phyloP scores from a whole-genome alignment of 2,888 invertebrate genomes.

The Dryobotodes eremita region DNA sequence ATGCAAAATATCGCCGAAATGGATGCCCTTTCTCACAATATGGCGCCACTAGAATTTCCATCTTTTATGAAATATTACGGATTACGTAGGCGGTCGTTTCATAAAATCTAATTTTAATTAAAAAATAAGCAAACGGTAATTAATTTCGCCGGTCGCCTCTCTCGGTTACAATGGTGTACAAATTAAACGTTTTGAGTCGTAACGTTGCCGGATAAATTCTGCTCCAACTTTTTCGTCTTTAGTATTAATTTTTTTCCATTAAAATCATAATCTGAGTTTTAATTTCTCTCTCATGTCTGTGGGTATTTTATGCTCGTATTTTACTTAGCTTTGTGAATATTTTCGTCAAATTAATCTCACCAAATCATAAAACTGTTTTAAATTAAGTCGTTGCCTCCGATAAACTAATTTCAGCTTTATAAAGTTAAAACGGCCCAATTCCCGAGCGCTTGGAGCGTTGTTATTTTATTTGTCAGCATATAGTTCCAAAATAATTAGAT shows the following conservation, averaged over 20 bases:
- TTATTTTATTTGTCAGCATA: constrained; percentile 87
- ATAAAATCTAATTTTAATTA: constrained; percentile 89
- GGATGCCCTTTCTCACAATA: constrained; percentile 88
- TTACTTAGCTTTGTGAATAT: constrained; percentile 46
- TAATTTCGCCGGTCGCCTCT: constrained; percentile 82
- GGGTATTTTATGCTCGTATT: constrained; percentile 55
- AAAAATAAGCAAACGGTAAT: constrained; percentile 88
- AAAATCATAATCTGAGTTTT: constrained; percentile 72
- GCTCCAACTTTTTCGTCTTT: constrained; percentile 72
- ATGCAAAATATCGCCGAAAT: constrained; percentile 87
- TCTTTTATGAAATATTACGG: constrained; percentile 89
- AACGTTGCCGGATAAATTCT: constrained; percentile 75
- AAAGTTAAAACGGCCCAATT: constrained; percentile 83
- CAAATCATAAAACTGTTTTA: constrained; percentile 68
- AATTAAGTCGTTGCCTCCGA: constrained; percentile 75
- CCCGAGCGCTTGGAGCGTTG: constrained; percentile 78
- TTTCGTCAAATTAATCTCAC: constrained; percentile 35
- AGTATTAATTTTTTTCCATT: constrained; percentile 77
- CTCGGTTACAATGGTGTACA: constrained; percentile 83
- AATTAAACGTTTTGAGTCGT: constrained; percentile 80
- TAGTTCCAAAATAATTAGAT: constrained; percentile 87
- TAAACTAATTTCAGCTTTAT: constrained; percentile 82
- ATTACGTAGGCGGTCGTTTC: constrained; percentile 84
- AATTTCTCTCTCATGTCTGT: constrained; percentile 70
- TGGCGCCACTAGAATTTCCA: constrained; percentile 89